phyloP scores from a whole-genome alignment of 2,797 vertebrate genomes.

The Cossypha caffra region DNA sequence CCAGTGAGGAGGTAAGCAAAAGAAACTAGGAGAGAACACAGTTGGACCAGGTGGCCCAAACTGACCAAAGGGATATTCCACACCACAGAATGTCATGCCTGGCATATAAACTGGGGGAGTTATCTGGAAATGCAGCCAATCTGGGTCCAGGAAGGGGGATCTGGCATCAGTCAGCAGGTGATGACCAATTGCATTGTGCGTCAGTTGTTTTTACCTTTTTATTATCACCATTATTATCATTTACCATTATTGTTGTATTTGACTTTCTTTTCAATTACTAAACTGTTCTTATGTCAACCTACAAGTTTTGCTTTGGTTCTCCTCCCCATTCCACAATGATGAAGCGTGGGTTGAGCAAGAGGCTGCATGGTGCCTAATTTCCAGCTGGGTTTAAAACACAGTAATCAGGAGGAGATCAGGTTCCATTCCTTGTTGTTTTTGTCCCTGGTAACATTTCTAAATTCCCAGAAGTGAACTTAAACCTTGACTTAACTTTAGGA shows the following conservation, averaged over 20 bases:
- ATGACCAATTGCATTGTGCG: background rate
- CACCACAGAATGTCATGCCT: background rate
- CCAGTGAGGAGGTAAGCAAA: background rate
- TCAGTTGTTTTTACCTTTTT: background rate
- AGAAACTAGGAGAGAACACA: background rate
- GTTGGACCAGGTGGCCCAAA: background rate
- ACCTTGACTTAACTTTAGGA: background rate
- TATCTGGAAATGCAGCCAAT: fast-evolving
- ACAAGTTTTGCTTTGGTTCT: background rate
- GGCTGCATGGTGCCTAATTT: background rate
- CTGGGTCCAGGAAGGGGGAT: background rate
- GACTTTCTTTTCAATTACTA: background rate
- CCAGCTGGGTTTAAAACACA: background rate
- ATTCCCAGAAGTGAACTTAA: background rate
- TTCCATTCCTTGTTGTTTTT: background rate
- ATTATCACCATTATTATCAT: too few relatives aligned
- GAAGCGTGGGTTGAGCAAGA: background rate
- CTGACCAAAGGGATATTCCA: background rate
- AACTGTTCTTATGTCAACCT: background rate
- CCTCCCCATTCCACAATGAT: background rate
- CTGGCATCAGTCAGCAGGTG: background rate
- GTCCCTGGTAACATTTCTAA: background rate
- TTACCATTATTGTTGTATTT: background rate
- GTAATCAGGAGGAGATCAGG: background rate
- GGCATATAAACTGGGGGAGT: background rate